Evolutionary conservation across 2,888 invertebrate genomes (phyloP).

Genomic region (Mesorhabditis spiculigera): DNA sequence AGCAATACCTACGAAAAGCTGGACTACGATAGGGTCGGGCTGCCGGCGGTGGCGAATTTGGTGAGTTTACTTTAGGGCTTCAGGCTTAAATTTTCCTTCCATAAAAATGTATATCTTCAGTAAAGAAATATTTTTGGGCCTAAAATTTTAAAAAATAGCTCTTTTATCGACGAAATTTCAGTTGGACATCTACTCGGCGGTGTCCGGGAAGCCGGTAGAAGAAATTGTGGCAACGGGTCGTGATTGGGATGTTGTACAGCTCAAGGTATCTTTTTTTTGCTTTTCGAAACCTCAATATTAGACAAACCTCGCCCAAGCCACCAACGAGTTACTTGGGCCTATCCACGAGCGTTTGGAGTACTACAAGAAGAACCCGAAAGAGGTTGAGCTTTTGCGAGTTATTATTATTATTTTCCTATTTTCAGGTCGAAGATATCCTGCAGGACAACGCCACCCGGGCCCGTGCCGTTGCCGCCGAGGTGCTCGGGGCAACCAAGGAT

Average conservation of each 20-base stretch:
- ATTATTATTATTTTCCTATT: background rate
- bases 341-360: slow-evolving; percentile 23
- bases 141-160: background rate
- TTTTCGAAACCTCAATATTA: background rate
- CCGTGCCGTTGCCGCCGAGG: slow-evolving; percentile 23
- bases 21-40: slow-evolving; percentile 73
- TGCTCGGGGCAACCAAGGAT: slow-evolving; percentile 22
- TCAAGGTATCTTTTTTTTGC: slow-evolving; percentile 16
- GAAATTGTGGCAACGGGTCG: slow-evolving; percentile 11
- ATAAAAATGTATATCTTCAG: background rate
- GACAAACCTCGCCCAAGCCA: slow-evolving; percentile 22
- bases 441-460: slow-evolving; percentile 24
- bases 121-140: background rate
- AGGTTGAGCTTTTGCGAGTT: background rate
- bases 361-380: slow-evolving; percentile 13
- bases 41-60: slow-evolving; percentile 87
- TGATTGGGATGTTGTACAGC: slow-evolving; percentile 23
- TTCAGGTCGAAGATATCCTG: slow-evolving; percentile 28
- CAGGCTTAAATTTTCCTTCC: slow-evolving; percentile 3
- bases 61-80: slow-evolving; percentile 61
- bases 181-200: slow-evolving; percentile 26
- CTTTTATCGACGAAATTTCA: slow-evolving; percentile 11
- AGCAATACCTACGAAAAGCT: slow-evolving; percentile 84
- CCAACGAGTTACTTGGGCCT: slow-evolving; percentile 22
- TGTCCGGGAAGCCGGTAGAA: slow-evolving; percentile 11